phyloP scores from a whole-genome alignment of 92 coral and sea anemone genomes.

The Palythoa grandiflora region DNA sequence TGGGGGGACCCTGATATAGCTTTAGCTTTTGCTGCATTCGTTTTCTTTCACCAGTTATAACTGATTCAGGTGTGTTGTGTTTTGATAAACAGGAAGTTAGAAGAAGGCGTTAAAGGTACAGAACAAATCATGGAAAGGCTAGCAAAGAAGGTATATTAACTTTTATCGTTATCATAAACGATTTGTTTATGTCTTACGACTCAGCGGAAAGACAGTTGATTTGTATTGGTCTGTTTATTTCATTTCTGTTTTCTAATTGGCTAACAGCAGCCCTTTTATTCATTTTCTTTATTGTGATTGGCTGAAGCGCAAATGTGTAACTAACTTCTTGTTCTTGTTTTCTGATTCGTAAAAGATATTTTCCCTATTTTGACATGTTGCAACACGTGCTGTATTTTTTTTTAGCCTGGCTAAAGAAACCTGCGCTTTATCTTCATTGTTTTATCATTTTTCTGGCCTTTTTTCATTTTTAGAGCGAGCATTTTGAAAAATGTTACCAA shows the following conservation, averaged over 20 bases:
- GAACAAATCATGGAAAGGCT: neutral
- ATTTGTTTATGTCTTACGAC: neutral
- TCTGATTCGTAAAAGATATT: too few species aligned
- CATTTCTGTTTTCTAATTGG: too few species aligned
- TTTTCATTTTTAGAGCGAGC: slow-evolving; percentile 62
- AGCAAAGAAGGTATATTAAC: neutral
- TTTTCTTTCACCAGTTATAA: neutral
- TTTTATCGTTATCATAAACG: too few species aligned
- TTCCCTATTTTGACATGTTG: too few species aligned
- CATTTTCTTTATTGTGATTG: too few species aligned
- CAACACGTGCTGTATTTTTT: neutral
- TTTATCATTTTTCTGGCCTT: neutral
- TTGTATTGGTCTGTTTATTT: too few species aligned
- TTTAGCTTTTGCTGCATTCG: neutral
- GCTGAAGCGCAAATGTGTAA: too few species aligned
- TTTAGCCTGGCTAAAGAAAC: neutral
- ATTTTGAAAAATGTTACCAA: slow-evolving; percentile 74
- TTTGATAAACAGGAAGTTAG: slow-evolving; percentile 5
- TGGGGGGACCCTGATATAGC: too few species aligned
- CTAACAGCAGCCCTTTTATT: too few species aligned
- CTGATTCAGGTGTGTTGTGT: neutral
- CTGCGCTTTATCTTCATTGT: neutral
- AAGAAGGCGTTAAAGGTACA: neutral
- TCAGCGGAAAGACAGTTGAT: neutral
- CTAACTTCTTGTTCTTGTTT: too few species aligned